Evolutionary conservation across 2,797 vertebrate genomes (phyloP).

Genomic region (Craterocephalus amniculus): DNA sequence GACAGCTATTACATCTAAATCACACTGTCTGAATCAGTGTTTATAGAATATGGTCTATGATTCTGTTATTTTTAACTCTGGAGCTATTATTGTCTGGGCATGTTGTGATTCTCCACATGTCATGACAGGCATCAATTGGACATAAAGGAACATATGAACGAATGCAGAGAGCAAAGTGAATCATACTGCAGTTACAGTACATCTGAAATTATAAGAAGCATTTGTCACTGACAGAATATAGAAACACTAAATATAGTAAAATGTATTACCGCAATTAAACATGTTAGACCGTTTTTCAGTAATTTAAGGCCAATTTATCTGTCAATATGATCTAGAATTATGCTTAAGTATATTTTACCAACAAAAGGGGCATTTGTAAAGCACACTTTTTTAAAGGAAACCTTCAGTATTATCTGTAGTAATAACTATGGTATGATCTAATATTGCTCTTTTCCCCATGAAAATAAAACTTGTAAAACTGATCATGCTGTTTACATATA

Average conservation of each 20-base stretch:
- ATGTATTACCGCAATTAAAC: slow-evolving; percentile 5
- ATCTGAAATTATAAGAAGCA: slow-evolving; percentile 14
- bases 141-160: slow-evolving; percentile 19
- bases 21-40: slow-evolving; percentile 6
- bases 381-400: not conserved
- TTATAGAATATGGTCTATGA: not conserved
- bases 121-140: slow-evolving; percentile 30
- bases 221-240: not conserved
- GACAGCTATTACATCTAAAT: slow-evolving; percentile 8
- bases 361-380: not conserved
- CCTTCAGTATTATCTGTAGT: not conserved
- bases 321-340: not conserved
- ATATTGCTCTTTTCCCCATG: not conserved
- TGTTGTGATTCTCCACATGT: slow-evolving; percentile 28
- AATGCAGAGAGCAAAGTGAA: slow-evolving; percentile 28
- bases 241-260: slow-evolving; percentile 10
- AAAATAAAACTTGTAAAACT: not conserved
- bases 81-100: slow-evolving; percentile 23
- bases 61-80: slow-evolving; percentile 2
- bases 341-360: not conserved
- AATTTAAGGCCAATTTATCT: not conserved
- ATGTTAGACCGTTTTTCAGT: not conserved
- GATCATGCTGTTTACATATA: not conserved
- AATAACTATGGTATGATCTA: not conserved
- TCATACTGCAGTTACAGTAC: slow-evolving; percentile 9